Conservation (phyloP, 2,113 vertebrate species). For the Cyprinus carpio region DNA sequence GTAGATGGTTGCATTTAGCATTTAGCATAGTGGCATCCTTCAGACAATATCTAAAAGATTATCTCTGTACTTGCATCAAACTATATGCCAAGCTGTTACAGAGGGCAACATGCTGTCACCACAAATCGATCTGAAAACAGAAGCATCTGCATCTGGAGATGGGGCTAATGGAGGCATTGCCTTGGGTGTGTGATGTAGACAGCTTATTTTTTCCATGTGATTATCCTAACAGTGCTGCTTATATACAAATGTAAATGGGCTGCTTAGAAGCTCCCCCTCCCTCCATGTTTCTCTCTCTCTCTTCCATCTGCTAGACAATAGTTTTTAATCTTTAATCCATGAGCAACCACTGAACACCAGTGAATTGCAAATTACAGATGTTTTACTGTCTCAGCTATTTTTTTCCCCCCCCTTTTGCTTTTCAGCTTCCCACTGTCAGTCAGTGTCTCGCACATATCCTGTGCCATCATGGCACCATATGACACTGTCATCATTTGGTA, state of each 20-base stretch:
- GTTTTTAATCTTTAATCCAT: constrained; percentile 99
- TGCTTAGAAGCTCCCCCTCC: constrained; percentile 70
- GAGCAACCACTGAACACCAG: constrained; percentile 98
- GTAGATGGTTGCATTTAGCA: background rate
- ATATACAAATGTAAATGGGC: constrained; percentile 94
- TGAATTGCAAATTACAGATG: constrained; percentile 99
- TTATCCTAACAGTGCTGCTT: constrained; percentile 80
- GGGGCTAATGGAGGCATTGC: constrained; percentile 71
- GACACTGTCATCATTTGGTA: constrained; percentile 98
- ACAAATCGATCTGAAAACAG: constrained; percentile 50
- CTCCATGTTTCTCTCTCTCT: constrained; percentile 73
- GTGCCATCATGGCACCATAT: constrained; percentile 91
- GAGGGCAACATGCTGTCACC: constrained; percentile 31
- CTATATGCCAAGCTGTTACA: constrained; percentile 39
- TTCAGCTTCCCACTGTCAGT: constrained; percentile 80
- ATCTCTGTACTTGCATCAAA: constrained; percentile 24
- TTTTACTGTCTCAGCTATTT: constrained; percentile 94
- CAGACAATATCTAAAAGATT: constrained; percentile 33
- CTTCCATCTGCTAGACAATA: constrained; percentile 99
- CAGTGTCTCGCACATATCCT: constrained; percentile 78
- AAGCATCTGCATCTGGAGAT: constrained; percentile 71
- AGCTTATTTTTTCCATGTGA: constrained; percentile 77
- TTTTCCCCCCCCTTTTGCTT: constrained; percentile 76
- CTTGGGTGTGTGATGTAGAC: constrained; percentile 74
- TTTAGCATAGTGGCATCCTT: background rate